phyloP scores from a whole-genome alignment of 2,888 invertebrate species.

The Xylota sylvarum region DNA sequence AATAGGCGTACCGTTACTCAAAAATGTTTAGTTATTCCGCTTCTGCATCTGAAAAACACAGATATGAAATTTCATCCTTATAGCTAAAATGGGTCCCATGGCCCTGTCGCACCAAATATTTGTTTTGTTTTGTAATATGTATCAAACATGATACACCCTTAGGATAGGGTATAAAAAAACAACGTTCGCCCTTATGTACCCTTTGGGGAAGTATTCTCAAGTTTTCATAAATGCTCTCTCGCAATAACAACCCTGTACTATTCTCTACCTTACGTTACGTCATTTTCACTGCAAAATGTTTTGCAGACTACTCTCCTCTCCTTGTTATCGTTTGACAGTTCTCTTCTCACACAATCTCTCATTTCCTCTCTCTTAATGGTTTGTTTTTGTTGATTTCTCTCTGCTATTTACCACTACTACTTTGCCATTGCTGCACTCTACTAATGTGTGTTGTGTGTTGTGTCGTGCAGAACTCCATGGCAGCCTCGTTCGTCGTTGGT shows the following conservation, averaged over 20 bases:
- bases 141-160: too few species aligned
- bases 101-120: too few species aligned
- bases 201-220: not conserved
- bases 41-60: too few species aligned
- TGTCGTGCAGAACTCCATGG: constrained; percentile 53
- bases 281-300: constrained; percentile 5
- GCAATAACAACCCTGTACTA: constrained; percentile 38
- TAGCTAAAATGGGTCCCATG: too few species aligned
- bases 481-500: constrained; percentile 26
- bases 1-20: too few species aligned
- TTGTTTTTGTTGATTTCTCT: constrained; percentile 75
- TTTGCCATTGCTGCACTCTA: constrained; percentile 1
- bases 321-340: constrained; percentile 48
- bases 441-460: not conserved
- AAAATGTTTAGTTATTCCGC: too few species aligned
- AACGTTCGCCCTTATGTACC: too few species aligned
- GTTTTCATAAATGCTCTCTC: not conserved
- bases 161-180: too few species aligned
- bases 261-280: constrained; percentile 43
- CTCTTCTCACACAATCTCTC: constrained; percentile 32
- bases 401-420: constrained; percentile 47
- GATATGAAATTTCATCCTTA: too few species aligned
- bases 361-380: constrained; percentile 61
- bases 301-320: constrained; percentile 22
- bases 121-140: too few species aligned